Conservation (phyloP, 37 sponge, comb jelly and placozoan genomes). For the Aplysina aerophoba region DNA sequence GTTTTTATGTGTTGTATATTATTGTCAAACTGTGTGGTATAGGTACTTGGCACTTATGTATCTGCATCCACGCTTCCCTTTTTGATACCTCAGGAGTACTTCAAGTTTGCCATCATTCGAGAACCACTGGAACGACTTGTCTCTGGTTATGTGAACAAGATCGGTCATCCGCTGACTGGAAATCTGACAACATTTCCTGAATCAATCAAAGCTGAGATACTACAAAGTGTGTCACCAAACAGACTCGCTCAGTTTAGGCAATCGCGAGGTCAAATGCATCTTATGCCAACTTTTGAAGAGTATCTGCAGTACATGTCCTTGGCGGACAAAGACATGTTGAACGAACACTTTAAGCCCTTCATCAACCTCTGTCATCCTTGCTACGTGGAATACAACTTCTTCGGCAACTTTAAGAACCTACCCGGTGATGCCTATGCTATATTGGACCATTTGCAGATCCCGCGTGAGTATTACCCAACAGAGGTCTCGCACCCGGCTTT, state of each 20-base stretch:
- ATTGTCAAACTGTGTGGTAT: too few relatives aligned
- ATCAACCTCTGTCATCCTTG: constrained; percentile 22
- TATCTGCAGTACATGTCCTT: not conserved
- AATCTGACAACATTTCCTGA: constrained; percentile 17
- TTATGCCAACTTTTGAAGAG: constrained; percentile 8
- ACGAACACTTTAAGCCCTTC: constrained; percentile 33
- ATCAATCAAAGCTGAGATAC: not conserved
- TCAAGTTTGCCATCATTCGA: constrained; percentile 14
- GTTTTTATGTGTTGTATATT: too few relatives aligned
- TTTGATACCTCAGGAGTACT: not conserved
- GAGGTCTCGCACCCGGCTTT: not conserved
- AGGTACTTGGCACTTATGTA: too few relatives aligned
- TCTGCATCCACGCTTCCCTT: too few relatives aligned
- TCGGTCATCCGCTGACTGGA: not conserved
- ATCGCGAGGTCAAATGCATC: not conserved
- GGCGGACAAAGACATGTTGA: constrained; percentile 4
- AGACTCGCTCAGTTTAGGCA: not conserved
- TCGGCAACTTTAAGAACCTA: constrained; percentile 9
- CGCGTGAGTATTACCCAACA: not conserved
- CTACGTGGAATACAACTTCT: constrained; percentile 1
- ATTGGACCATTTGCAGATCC: constrained; percentile 1
- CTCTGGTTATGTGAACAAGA: constrained; percentile 16
- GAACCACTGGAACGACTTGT: constrained; percentile 32
- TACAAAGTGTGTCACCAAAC: not conserved
- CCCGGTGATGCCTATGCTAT: constrained; percentile 9